Conservation (phyloP, 2,888 invertebrate species). For the Hylaea fasciaria region DNA sequence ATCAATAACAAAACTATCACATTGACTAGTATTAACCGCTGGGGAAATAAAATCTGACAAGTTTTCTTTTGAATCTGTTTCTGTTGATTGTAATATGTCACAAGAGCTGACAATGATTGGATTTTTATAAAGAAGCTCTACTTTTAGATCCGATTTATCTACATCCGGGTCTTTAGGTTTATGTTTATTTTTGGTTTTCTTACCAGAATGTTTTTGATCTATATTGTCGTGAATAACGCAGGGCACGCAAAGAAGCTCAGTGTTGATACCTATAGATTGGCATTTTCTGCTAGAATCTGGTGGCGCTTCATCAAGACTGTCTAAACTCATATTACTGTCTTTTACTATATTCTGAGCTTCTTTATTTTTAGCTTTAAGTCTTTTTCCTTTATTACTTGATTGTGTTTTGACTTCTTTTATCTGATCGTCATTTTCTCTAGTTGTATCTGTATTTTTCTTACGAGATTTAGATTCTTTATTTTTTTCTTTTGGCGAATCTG, state of each 20-base stretch:
- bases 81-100: constrained; percentile 53
- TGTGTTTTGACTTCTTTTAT: constrained; percentile 36
- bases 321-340: constrained; percentile 74
- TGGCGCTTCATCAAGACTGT: constrained; percentile 68
- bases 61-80: constrained; percentile 50
- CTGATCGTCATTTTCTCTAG: constrained; percentile 17
- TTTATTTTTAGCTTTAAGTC: constrained; percentile 37
- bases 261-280: constrained; percentile 71
- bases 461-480: constrained; percentile 28
- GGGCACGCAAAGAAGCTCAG: constrained; percentile 72
- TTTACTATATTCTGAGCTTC: constrained; percentile 49
- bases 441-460: constrained; percentile 41
- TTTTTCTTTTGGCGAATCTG: constrained; percentile 31
- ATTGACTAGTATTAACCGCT: constrained; percentile 42
- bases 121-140: constrained; percentile 74
- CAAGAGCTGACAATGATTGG: constrained; percentile 62
- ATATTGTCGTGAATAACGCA: constrained; percentile 70
- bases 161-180: constrained; percentile 34
- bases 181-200: constrained; percentile 43
- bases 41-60: constrained; percentile 44
- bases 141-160: constrained; percentile 51
- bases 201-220: constrained; percentile 51
- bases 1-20: constrained; percentile 45
- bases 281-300: constrained; percentile 51
- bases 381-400: constrained; percentile 37